Evolutionary conservation across 2,797 vertebrate genomes (phyloP).

Genomic region (Brachyalestes nurse): DNA sequence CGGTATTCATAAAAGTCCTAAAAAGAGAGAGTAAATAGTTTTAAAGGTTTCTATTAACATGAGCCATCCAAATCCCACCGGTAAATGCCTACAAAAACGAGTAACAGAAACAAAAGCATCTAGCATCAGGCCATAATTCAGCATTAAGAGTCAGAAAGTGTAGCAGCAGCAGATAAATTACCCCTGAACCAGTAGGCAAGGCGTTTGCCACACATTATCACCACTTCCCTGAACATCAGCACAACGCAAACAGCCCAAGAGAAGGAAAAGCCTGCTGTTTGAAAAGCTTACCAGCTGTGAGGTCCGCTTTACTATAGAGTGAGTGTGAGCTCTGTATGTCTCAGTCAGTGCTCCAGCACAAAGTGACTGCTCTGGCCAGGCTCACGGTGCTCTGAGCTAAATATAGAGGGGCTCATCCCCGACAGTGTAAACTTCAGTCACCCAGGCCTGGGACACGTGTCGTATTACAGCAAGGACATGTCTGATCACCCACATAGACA

Average conservation of each 20-base stretch:
- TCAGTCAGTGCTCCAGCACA: slow-evolving; percentile 36
- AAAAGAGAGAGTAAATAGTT: slow-evolving; percentile 48
- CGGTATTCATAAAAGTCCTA: slow-evolving; percentile 95
- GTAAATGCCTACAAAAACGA: slow-evolving; percentile 4
- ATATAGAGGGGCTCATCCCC: slow-evolving; percentile 69
- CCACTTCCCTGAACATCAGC: slow-evolving; percentile 14
- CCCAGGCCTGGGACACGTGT: slow-evolving; percentile 55
- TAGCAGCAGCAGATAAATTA: slow-evolving; percentile 3
- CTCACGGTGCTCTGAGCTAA: slow-evolving; percentile 63
- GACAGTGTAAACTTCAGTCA: slow-evolving; percentile 62
- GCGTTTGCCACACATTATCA: slow-evolving; percentile 9
- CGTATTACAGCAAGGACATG: slow-evolving; percentile 63
- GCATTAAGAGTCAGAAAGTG: slow-evolving; percentile 5
- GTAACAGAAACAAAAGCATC: slow-evolving; percentile 11
- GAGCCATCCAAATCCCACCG: background rate
- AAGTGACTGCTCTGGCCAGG: slow-evolving; percentile 43
- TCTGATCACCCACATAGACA: slow-evolving; percentile 30
- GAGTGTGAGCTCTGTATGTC: slow-evolving; percentile 25
- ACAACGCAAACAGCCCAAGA: slow-evolving; percentile 7
- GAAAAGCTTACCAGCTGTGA: slow-evolving; percentile 60
- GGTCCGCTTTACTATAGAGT: slow-evolving; percentile 47
- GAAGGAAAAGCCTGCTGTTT: slow-evolving; percentile 8
- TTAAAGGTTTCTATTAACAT: background rate
- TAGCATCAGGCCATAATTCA: slow-evolving; percentile 4
- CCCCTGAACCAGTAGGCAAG: slow-evolving; percentile 17